Percentiles rank a stretch among this genome's conserved stretches.
phyloP scores from a whole-genome alignment of 53 echinoderm and acorn worm genomes.

The Echinometra lucunter region DNA sequence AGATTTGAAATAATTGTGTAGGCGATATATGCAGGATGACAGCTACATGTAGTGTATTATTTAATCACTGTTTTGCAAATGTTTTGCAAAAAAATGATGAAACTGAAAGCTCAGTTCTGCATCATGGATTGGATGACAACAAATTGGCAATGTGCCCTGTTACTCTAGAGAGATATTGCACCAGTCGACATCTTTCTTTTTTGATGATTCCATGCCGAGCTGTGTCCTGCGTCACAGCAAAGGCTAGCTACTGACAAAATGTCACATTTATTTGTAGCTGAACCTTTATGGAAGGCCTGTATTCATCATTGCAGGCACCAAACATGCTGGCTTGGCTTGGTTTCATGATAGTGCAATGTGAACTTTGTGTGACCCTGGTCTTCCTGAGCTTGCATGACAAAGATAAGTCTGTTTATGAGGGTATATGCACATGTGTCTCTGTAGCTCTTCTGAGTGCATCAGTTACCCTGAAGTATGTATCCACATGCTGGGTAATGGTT shows the following conservation, averaged over 20 bases:
- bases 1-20: background rate
- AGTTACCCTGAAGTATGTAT: background rate
- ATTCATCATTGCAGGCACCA: slow-evolving; percentile 24
- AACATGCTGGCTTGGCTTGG: slow-evolving; percentile 42
- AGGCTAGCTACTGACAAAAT: slow-evolving; percentile 41
- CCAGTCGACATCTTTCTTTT: background rate
- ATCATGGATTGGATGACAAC: slow-evolving; percentile 14
- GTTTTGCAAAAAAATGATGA: background rate
- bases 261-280: slow-evolving; percentile 50
- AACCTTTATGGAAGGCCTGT: slow-evolving; percentile 25
- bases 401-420: slow-evolving; percentile 51
- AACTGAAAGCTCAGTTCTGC: slow-evolving; percentile 6
- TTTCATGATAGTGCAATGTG: slow-evolving; percentile 27
- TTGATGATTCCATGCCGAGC: slow-evolving; percentile 27
- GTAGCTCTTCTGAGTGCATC: background rate
- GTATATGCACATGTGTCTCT: background rate
- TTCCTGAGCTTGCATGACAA: slow-evolving; percentile 10
- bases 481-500: background rate
- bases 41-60: background rate
- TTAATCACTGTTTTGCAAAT: background rate
- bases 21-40: background rate
- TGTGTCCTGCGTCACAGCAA: slow-evolving; percentile 19
- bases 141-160: slow-evolving; percentile 53
- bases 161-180: background rate
- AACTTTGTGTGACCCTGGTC: background rate